Evolutionary conservation across 2,888 invertebrate species (phyloP), one percentile per base, ranked within the genome.

Genomic region (Cylloceria caligata): DNA sequence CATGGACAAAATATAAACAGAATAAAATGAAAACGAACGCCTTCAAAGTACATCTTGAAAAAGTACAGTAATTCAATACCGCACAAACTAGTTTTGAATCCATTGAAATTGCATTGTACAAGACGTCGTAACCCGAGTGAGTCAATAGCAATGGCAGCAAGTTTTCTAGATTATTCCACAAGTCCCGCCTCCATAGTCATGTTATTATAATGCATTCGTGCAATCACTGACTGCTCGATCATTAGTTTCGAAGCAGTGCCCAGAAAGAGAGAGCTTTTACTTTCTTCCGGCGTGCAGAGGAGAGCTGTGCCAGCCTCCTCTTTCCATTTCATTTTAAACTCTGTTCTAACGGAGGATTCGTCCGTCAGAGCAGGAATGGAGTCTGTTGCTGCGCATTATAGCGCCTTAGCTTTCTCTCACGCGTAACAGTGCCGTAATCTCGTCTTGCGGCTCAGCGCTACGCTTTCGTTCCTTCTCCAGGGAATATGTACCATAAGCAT

Each of bases 321-420:
- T 68, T 78, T 82, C 78, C 78, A 78, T 82, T 82, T 75, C 78
- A 71, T 82, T 82, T 82, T 75, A 82, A 82, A 78, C 74, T 71
- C 34, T n/a, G 42, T 82, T 74, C 47, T 71, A 78, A 82, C 81
- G 81, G 81, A 73, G 47, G 68, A 73, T 81, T 81, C 55, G 27
- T 78, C 55, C 6, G 16, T 30, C 3, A 27, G 55, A 27, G 52
- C 27, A 0, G 21, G 60, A 60, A 68, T 57, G 55, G 39, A 55
- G 19, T n/a, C 19, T 47, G 4, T 7, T 13, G 24, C 52, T 52
- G 9, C 27, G 27, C 45, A 72, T 24, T 27, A 55, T 21, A 21
- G 65, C 39, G 42, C 42, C n/a, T 45, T 74, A 57, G 78, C 81
- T 81, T 82, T 82, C 81, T 74, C 81, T 64, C 69, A 36, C 45